Conservation (phyloP, 37 sponge, comb jelly and placozoan species). For the Beroe forskalii region DNA sequence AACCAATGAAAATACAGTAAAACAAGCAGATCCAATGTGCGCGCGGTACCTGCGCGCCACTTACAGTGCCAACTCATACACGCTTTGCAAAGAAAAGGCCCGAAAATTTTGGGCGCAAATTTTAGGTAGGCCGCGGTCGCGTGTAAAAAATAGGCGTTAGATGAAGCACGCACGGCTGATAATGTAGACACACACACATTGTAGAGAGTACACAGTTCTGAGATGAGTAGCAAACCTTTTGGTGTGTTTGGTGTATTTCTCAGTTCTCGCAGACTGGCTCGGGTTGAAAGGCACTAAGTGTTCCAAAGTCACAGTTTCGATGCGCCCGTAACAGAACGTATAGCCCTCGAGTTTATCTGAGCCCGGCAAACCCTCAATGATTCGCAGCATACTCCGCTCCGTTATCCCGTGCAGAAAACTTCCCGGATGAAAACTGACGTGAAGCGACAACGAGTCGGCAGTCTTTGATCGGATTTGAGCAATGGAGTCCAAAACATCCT, state of each 20-base stretch:
- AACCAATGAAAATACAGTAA: slow-evolving; percentile 5
- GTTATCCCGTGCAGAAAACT: slow-evolving; percentile 10
- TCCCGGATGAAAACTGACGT: neutral
- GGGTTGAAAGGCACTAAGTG: slow-evolving; percentile 48
- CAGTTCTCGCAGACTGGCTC: slow-evolving; percentile 14
- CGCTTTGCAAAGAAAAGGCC: neutral
- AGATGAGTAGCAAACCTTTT: slow-evolving; percentile 47
- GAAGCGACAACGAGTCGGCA: neutral
- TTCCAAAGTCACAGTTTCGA: slow-evolving; percentile 35
- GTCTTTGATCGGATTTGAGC: neutral
- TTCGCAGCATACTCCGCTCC: neutral
- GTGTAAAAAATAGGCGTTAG: slow-evolving; percentile 26
- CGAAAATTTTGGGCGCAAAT: slow-evolving; percentile 49
- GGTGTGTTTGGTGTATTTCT: slow-evolving; percentile 40
- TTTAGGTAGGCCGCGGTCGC: slow-evolving; percentile 44
- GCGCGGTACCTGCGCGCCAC: slow-evolving; percentile 9
- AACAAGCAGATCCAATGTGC: neutral
- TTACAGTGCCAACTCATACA: slow-evolving; percentile 25
- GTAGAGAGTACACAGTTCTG: too few relatives aligned
- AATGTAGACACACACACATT: too few relatives aligned
- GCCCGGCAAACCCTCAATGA: slow-evolving; percentile 31
- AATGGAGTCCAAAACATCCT: neutral
- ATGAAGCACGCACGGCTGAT: too few relatives aligned
- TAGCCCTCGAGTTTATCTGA: slow-evolving; percentile 7
- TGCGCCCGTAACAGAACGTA: slow-evolving; percentile 49